Conservation (phyloP, 92 coral and sea anemone genomes). For the Phymanthus crucifer region DNA sequence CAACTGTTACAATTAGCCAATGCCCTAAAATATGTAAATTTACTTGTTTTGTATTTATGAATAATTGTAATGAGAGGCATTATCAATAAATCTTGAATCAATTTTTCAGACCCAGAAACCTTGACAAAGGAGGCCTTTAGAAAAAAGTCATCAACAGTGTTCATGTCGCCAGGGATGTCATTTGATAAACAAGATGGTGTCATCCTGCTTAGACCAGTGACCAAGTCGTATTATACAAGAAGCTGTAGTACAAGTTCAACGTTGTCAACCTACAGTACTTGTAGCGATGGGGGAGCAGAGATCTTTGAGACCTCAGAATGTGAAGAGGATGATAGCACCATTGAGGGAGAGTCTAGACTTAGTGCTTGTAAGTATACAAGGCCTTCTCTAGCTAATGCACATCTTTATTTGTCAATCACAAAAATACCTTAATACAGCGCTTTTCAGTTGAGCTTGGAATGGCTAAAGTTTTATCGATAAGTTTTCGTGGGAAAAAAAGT, state of each 20-base stretch:
- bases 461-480: too few relatives aligned
- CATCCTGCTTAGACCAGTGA: not conserved
- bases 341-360: constrained; percentile 72
- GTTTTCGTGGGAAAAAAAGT: too few relatives aligned
- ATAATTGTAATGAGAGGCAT: too few relatives aligned
- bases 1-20: too few relatives aligned
- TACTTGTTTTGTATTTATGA: too few relatives aligned
- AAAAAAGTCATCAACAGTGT: constrained; percentile 40
- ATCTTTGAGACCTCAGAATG: constrained; percentile 42
- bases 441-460: too few relatives aligned
- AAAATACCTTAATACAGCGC: constrained; percentile 3
- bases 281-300: constrained; percentile 63
- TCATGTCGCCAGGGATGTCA: not conserved
- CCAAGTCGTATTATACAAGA: not conserved
- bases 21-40: too few relatives aligned
- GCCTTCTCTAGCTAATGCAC: too few relatives aligned
- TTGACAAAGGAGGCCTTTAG: constrained; percentile 16
- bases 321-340: constrained; percentile 27
- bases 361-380: constrained; percentile 52
- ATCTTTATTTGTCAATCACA: not conserved
- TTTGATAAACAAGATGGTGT: not conserved
- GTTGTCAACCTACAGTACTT: constrained; percentile 59
- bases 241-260: constrained; percentile 50
- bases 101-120: constrained; percentile 36
- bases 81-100: not conserved